Percentiles rank a stretch among this genome's conserved stretches.
Conservation (phyloP, 2,888 invertebrate species). For the Leptopilina drosophilae region DNA sequence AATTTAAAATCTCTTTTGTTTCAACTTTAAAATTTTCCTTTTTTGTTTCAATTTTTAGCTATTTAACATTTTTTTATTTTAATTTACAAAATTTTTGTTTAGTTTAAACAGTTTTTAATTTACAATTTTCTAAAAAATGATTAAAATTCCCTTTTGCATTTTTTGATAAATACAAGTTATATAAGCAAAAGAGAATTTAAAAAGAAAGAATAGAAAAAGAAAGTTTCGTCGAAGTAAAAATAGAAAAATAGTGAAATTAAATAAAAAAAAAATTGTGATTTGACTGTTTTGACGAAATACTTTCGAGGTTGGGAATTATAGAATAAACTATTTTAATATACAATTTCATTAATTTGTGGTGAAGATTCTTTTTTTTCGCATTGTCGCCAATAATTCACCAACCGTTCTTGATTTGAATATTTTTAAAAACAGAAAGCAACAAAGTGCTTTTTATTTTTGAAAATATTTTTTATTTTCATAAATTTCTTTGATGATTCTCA, state of each 20-base stretch:
- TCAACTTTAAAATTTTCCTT: too few species aligned
- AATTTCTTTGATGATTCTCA: neutral
- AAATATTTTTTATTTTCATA: neutral
- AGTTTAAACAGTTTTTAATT: too few species aligned
- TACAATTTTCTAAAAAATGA: too few species aligned
- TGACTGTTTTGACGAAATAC: conserved; percentile 23
- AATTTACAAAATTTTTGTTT: too few species aligned
- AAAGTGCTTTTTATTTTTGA: conserved; percentile 14
- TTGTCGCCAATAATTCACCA: neutral
- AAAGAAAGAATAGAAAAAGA: conserved; percentile 17
- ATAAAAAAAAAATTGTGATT: conserved; percentile 12
- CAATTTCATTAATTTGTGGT: neutral
- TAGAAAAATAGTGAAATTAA: conserved; percentile 12
- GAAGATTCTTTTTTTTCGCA: neutral
- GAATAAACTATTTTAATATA: neutral
- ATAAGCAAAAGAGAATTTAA: neutral
- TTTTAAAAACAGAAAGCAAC: neutral
- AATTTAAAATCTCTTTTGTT: too few species aligned
- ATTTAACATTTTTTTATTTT: too few species aligned
- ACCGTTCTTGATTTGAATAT: neutral
- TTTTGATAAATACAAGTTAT: too few species aligned
- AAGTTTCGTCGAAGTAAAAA: conserved; percentile 30
- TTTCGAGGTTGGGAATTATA: neutral
- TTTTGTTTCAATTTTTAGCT: too few species aligned
- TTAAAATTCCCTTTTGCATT: too few species aligned